Evolutionary conservation across 2,113 vertebrate genomes (phyloP), one percentile per base, ranked within the genome.

Genomic region (Rhineura floridana): DNA sequence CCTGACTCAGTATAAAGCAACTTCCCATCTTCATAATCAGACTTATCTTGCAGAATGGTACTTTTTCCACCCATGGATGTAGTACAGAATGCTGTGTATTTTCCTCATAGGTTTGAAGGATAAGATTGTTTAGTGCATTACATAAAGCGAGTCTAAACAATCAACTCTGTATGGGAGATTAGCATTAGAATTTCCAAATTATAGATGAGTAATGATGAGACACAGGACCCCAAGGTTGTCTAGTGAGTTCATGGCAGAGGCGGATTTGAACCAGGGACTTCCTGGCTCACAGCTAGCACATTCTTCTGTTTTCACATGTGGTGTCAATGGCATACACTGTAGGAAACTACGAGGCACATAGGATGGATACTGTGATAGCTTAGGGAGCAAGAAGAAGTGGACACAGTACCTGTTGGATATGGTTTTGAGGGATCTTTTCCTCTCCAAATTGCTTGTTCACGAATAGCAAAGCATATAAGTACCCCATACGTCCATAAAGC

Each of bases 401-500:
- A 55, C 17, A 2, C 10, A 25, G 82, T 95, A 99, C 99, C 98
- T 99, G 97, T 81, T 99, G 98, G 92, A 99, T 98, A 91, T 97
- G 98, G 91, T 96, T 97, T 28, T 95, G 96, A 21, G 98, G 98
- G 93, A 99, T 98, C 96, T 97, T 97, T 85, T 99, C 98, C n/a
- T 96, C 95, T 62, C 98, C 97, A 0, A 98, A 98, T 93, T 99
- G 97, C 95, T 98, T 98, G 96, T 99, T 99, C 95, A 99, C 95
- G 93, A 98, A 99, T 44, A 98, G 28, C 87, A 99, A 97, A 33
- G 98, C 95, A 89, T 96, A 98, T 28, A 99, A 96, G 87, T 98
- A 99, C 36, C 99, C 98, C 95, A 98, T 94, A 11, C 98, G 97
- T 50, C 99, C 98, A 0, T 99, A 99, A 0, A 99, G 97, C 90